phyloP scores from a whole-genome alignment of 2,888 invertebrate genomes.

The Monopis laevigella region DNA sequence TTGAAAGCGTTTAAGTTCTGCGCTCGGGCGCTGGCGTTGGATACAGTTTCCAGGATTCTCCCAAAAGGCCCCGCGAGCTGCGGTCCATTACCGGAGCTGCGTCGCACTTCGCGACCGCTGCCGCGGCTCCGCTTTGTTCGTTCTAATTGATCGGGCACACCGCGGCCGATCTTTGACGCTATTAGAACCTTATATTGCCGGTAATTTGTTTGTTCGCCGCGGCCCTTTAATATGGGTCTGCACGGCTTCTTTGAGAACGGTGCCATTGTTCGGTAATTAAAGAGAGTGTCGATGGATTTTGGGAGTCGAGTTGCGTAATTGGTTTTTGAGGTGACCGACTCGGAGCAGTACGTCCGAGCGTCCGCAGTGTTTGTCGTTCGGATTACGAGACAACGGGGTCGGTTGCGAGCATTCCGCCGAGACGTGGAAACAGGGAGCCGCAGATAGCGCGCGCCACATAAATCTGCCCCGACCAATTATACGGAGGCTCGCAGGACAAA shows the following conservation, averaged over 20 bases:
- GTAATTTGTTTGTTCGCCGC: slow-evolving; percentile 45
- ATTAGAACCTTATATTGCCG: slow-evolving; percentile 45
- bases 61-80: neutral
- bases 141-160: slow-evolving; percentile 40
- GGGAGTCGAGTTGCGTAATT: slow-evolving; percentile 6
- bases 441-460: slow-evolving; percentile 39
- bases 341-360: neutral
- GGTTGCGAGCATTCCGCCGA: neutral
- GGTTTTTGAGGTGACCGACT: slow-evolving; percentile 5
- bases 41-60: neutral
- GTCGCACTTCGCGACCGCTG: slow-evolving; percentile 17
- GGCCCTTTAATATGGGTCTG: slow-evolving; percentile 52
- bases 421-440: slow-evolving; percentile 13
- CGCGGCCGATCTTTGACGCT: slow-evolving; percentile 35
- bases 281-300: slow-evolving; percentile 9
- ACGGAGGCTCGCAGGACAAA: slow-evolving; percentile 31
- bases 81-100: slow-evolving; percentile 16
- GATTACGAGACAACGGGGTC: too few species aligned
- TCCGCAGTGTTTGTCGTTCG: too few species aligned
- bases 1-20: too few species aligned
- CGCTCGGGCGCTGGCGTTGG: neutral
- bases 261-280: slow-evolving; percentile 10
- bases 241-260: slow-evolving; percentile 23
- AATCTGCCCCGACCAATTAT: slow-evolving; percentile 52
- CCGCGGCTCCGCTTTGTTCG: slow-evolving; percentile 22